Conservation (phyloP, 1,140 invertebrate species). For the Philotrypesis tridentata region DNA sequence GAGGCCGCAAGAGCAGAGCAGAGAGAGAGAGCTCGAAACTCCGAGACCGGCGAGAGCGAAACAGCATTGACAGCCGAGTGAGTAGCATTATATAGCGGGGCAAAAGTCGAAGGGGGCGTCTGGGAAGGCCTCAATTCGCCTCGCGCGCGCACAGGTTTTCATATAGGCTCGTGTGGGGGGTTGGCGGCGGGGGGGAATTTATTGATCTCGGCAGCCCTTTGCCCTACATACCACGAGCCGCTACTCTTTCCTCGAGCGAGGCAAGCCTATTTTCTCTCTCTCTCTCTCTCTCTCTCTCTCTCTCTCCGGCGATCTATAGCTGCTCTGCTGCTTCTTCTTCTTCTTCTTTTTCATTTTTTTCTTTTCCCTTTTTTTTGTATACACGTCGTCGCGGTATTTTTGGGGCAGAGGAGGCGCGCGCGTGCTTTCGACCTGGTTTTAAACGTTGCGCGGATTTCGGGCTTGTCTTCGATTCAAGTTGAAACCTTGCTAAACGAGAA, state of each 20-base stretch:
- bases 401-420: not conserved
- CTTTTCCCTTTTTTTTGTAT: not conserved
- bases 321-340: not conserved
- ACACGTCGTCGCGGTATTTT: not conserved
- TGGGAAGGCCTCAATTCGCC: not conserved
- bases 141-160: not conserved
- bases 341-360: not conserved
- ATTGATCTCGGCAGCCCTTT: conserved; percentile 42
- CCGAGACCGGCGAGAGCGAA: not conserved
- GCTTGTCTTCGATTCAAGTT: too few relatives aligned
- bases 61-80: not conserved
- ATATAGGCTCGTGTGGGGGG: not conserved
- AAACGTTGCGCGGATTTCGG: not conserved
- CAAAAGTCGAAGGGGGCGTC: not conserved
- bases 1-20: too few relatives aligned
- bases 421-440: not conserved
- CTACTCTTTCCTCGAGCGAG: not conserved
- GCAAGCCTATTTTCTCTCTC: conserved; percentile 24
- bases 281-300: not conserved
- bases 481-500: too few relatives aligned
- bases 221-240: conserved; percentile 32
- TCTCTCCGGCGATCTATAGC: not conserved
- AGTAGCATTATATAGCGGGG: not conserved
- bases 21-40: not conserved
- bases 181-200: conserved; percentile 30